Base-by-base conservation (phyloP, 2,113 vertebrate species). In the Dromaius novaehollandiae region DNA sequence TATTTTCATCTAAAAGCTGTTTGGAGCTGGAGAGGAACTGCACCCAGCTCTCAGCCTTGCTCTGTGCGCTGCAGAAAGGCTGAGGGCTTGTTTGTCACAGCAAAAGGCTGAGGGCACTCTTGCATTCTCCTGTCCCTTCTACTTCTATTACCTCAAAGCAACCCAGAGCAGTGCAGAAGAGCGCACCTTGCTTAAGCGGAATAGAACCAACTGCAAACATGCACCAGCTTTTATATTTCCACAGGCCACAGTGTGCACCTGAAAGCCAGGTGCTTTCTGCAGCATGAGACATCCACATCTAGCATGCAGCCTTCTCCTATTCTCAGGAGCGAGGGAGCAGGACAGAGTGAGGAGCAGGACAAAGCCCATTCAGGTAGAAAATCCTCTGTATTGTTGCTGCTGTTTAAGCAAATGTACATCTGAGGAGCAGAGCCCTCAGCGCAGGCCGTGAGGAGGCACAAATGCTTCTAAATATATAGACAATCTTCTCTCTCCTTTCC, bases 391-490 rank as follows among this genome's bases (percentile, higher is more conserved):
- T 11, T 7, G 6, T 82, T 69, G 4, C 51, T 44, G 56, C 86
- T 32, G 9, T 46, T 76, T 68, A 80, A 89, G 63, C 82, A 94
- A 90, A 84, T 3, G 25, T 63, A 44, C 80, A 53, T 61, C 84
- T 91, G 91, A 88, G 1, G 87, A 95, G 81, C 10, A 42, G 34
- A 96, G 94, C 73, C 74, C 26, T 0, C 58, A 94, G 64, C 28
- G 0, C 87, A 64, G 79, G 79, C 82, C 82, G 2, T 24, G 89
- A 95, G 86, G 60, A 93, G 75, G 89, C 90, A 91, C 65, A 89
- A 63, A 90, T 10, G 82, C 83, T 95, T 89, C 96, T 92, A 95
- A 97, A 96, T 94, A 87, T 89, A 97, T 7, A 95, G 76, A 17
- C 82, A 73, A 64, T 87, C 83, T 94, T 74, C 69, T 88, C 80